Evolutionary conservation across 1,140 invertebrate genomes (phyloP).

Genomic region (Brachionus paranguensis): DNA sequence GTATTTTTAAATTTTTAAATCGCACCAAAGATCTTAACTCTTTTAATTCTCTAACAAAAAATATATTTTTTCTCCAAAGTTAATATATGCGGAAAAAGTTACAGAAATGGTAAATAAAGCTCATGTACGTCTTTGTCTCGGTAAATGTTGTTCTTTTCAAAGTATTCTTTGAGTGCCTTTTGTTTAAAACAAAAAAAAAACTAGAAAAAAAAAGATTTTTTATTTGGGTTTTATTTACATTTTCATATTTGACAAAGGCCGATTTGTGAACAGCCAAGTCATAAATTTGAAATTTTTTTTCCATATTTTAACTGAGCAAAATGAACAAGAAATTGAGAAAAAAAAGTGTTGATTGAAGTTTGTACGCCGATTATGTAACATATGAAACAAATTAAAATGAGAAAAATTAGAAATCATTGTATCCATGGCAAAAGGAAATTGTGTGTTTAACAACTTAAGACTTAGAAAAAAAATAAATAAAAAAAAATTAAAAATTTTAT

Average conservation of each 20-base stretch:
- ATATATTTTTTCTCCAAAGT: not conserved
- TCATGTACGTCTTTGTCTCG: conserved; percentile 29
- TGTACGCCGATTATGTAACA: not conserved
- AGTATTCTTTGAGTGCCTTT: conserved; percentile 29
- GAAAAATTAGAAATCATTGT: conserved; percentile 8
- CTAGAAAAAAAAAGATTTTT: not conserved
- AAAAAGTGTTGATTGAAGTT: conserved; percentile 21
- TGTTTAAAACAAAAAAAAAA: not conserved
- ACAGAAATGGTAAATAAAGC: conserved; percentile 12
- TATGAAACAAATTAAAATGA: not conserved
- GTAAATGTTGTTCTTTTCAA: conserved; percentile 6
- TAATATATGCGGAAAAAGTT: not conserved
- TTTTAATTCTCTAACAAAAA: not conserved
- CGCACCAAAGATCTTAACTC: not conserved
- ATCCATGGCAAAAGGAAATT: conserved; percentile 9
- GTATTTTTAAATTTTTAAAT: conserved; percentile 31
- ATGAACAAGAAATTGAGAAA: conserved; percentile 2
- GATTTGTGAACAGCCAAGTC: conserved; percentile 13
- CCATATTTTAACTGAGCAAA: not conserved
- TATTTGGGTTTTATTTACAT: not conserved
- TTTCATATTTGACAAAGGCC: conserved; percentile 18
- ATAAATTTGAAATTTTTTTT: conserved; percentile 21
- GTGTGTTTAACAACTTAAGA: not conserved
- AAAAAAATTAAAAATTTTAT: not conserved
- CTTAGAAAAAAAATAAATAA: not conserved